Evolutionary conservation across 2,797 vertebrate genomes (phyloP), one percentile per base, ranked within the genome.

Genomic region (Sebastes iracundus): DNA sequence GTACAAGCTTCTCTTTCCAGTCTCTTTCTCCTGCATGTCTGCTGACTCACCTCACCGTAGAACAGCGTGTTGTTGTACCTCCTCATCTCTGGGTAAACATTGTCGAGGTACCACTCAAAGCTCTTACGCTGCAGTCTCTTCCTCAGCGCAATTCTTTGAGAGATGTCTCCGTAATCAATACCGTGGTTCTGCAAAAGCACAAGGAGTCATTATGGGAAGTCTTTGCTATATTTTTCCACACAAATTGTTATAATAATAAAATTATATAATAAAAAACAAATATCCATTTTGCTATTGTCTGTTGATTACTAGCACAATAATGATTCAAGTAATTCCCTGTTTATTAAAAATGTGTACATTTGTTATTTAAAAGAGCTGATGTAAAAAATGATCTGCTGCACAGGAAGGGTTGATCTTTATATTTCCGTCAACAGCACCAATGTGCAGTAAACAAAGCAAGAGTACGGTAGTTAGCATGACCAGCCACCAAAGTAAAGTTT

Each of bases 41-140:
- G 53, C 27, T 23, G 56, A 84, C 92, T 97, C 96, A 99, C 98
- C 97, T 99, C 98, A 18, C 98, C 98, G 0, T 99, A 99, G 73
- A 96, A 97, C 20, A 98, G 13, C 0, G 98, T 99, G 90, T 97
- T 97, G 84, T 98, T 99, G 94, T 99, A 99, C 93, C 96, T 95
- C 91, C 98, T 97, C 98, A 99, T 98, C 94, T 99, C 98, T 0
- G 98, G 98, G 90, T 99, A 99, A 87, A 99, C 97, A 0, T 99
- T 98, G 92, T 99, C 97, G 59, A 99, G 95, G 93, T 99, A 99
- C 98, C 98, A 99, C 89, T 98, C 96, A 82, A 99, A 99, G 83
- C 94, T 98, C 87, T 97, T 98, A 87, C 98, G 99, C 85, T 98
- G 97, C 81, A 99, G 94, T 73, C 91, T 97, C 90, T 96, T 97